Conservation (phyloP, 2,797 vertebrate genomes). For the Capromys pilorides region DNA sequence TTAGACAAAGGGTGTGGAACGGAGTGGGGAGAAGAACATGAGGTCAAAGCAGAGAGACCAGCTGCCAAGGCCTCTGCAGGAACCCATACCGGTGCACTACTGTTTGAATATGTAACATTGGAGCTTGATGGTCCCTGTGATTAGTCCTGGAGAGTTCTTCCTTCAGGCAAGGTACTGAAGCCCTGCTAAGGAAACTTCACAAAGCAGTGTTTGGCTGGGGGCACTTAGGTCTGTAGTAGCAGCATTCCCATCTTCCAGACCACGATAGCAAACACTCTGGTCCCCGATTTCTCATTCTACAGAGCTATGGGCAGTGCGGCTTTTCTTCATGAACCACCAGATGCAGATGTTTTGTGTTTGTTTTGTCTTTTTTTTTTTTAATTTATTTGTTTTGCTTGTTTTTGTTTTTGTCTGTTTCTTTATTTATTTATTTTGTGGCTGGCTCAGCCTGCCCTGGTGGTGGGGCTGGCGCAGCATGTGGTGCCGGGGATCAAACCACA, state of each 20-base stretch:
- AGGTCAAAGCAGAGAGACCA: neutral
- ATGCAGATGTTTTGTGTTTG: neutral
- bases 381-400: too few species aligned
- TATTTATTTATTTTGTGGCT: too few species aligned
- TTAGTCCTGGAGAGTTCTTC: neutral
- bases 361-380: too few species aligned
- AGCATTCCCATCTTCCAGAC: neutral
- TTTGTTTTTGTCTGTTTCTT: too few species aligned
- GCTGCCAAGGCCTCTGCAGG: neutral
- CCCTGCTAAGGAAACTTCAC: neutral
- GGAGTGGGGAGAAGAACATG: neutral
- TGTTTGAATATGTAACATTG: neutral
- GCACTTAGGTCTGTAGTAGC: neutral
- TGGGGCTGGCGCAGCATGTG: too few species aligned
- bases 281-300: neutral
- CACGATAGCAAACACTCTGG: too few species aligned
- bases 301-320: neutral
- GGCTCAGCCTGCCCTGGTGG: too few species aligned
- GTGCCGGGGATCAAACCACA: too few species aligned
- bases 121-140: neutral
- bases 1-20: neutral
- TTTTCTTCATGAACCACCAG: neutral
- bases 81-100: neutral
- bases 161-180: neutral
- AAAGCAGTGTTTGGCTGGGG: neutral